Evolutionary conservation across 2,797 vertebrate genomes (phyloP).

Genomic region (Sebastes vulpes): DNA sequence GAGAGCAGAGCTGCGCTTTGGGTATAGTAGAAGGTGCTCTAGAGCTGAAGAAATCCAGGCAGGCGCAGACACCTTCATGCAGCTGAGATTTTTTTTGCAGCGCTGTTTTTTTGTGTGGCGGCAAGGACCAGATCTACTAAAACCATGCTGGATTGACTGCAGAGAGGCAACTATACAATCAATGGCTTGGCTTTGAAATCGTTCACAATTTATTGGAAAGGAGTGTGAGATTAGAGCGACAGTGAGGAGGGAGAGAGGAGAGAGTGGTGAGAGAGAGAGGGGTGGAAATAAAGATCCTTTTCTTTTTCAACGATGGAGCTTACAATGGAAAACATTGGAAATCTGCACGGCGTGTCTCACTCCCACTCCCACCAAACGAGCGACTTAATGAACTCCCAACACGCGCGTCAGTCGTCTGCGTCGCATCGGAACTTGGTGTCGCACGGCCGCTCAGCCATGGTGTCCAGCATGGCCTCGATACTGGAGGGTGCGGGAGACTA

Average conservation of each 20-base stretch:
- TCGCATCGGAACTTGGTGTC: slow-evolving; percentile 94
- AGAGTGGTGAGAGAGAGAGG: slow-evolving; percentile 79
- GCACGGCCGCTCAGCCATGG: slow-evolving; percentile 93
- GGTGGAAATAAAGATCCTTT: slow-evolving; percentile 82
- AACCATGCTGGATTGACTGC: slow-evolving; percentile 89
- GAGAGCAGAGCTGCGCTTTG: slow-evolving; percentile 71
- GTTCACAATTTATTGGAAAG: slow-evolving; percentile 89
- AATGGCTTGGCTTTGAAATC: slow-evolving; percentile 90
- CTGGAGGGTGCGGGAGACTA: slow-evolving; percentile 93
- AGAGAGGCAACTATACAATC: slow-evolving; percentile 85
- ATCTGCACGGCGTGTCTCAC: slow-evolving; percentile 93
- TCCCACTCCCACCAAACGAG: slow-evolving; percentile 92
- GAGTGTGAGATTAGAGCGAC: slow-evolving; percentile 80
- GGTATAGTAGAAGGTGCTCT: slow-evolving; percentile 76
- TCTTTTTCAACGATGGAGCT: slow-evolving; percentile 92
- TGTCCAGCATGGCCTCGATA: slow-evolving; percentile 96
- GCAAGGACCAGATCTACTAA: slow-evolving; percentile 75
- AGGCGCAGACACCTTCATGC: slow-evolving; percentile 74
- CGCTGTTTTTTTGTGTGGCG: slow-evolving; percentile 58
- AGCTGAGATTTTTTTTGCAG: slow-evolving; percentile 55
- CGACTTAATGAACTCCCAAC: slow-evolving; percentile 93
- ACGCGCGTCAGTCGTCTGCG: slow-evolving; percentile 88
- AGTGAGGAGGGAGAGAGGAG: slow-evolving; percentile 72
- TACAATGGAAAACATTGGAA: slow-evolving; percentile 96
- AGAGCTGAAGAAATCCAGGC: slow-evolving; percentile 70